A percentile compares a stretch with the other conserved stretches of the same genome.
Evolutionary conservation across 1,140 invertebrate species (phyloP).

Genomic region (Bombus superbus): DNA sequence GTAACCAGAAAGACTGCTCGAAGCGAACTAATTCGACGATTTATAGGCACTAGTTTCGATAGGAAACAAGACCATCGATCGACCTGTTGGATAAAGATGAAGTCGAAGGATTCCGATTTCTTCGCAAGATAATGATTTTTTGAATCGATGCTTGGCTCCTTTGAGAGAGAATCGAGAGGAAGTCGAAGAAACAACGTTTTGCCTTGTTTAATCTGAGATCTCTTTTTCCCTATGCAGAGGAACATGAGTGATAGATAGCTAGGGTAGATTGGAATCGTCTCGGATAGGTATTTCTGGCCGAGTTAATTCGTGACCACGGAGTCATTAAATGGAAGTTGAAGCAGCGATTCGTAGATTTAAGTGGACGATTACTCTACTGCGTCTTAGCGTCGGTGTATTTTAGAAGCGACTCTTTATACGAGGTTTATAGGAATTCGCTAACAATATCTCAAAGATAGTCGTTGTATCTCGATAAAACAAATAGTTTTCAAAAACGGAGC

Average conservation of each 20-base stretch:
- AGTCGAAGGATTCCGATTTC: neutral
- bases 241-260: neutral
- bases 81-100: neutral
- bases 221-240: neutral
- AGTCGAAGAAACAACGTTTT: neutral
- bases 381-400: neutral
- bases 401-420: neutral
- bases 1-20: too few relatives aligned
- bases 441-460: neutral
- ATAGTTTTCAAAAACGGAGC: neutral
- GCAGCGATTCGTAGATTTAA: constrained; percentile 7
- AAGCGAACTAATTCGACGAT: neutral
- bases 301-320: constrained; percentile 13
- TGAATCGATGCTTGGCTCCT: neutral
- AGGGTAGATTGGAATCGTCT: constrained; percentile 39
- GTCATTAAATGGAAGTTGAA: constrained; percentile 8
- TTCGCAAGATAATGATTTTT: neutral
- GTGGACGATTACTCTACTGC: neutral
- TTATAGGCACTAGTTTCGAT: too few relatives aligned
- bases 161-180: neutral
- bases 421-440: neutral
- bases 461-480: neutral
- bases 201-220: neutral
- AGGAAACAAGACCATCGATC: constrained; percentile 18
- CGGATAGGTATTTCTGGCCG: constrained; percentile 30